phyloP scores from a whole-genome alignment of 2,797 vertebrate genomes.

The Macrochelys suwanniensis region DNA sequence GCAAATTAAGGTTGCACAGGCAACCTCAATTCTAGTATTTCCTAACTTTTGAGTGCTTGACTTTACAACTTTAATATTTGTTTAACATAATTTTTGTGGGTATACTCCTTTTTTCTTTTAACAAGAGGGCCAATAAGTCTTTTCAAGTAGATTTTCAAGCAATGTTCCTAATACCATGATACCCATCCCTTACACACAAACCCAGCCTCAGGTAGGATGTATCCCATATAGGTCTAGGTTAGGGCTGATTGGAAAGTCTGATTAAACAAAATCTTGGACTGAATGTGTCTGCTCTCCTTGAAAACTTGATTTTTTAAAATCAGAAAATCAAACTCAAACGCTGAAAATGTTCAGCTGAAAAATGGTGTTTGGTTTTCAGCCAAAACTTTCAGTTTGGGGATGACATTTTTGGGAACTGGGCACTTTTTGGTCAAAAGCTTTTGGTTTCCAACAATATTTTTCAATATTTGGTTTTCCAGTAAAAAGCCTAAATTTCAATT shows the following conservation, averaged over 20 bases:
- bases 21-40: not conserved
- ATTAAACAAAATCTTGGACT: not conserved
- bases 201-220: constrained; percentile 56
- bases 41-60: not conserved
- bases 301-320: not conserved
- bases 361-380: not conserved
- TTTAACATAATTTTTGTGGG: not conserved
- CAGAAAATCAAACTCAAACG: not conserved
- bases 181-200: not conserved
- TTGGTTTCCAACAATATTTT: not conserved
- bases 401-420: not conserved
- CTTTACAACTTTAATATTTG: not conserved
- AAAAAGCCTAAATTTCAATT: constrained; percentile 14
- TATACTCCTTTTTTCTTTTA: not conserved
- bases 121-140: not conserved
- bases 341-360: not conserved
- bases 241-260: constrained; percentile 42
- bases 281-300: not conserved
- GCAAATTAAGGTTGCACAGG: not conserved
- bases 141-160: constrained; percentile 60
- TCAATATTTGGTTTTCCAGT: constrained; percentile 56
- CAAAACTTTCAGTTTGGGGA: not conserved
- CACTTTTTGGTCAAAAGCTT: constrained; percentile 46
- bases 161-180: constrained; percentile 43
- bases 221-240: constrained; percentile 40